These are phyloP conservation scores for Antheraea yamamai DNA, from an alignment of 2,888 invertebrate genomes.

Conservation along the genomic window DNA sequence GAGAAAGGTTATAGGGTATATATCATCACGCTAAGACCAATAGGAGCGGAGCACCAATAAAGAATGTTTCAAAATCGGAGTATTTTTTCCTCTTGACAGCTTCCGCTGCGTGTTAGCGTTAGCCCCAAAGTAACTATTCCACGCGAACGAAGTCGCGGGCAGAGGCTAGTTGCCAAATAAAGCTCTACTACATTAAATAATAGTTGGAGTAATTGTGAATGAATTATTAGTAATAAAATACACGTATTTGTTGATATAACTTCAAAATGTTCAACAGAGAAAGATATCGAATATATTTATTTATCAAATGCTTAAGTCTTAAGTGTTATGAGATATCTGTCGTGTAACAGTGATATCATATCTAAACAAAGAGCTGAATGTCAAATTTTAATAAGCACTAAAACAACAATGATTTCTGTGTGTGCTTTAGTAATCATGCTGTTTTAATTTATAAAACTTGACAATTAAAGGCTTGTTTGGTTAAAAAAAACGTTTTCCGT, in stretches of 20 bases:
- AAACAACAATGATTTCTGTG: neutral
- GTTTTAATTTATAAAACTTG: neutral
- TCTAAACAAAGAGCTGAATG: neutral
- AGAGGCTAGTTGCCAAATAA: neutral
- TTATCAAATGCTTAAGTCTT: too few relatives aligned
- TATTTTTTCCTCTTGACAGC: too few relatives aligned
- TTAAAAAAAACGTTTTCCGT: neutral
- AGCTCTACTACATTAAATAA: neutral
- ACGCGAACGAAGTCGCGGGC: too few relatives aligned
- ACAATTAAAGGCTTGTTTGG: neutral
- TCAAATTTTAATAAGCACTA: neutral
- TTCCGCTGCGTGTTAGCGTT: too few relatives aligned
- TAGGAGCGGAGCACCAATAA: too few relatives aligned
- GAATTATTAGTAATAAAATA: neutral
- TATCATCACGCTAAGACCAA: too few relatives aligned
- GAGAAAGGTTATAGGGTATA: too few relatives aligned
- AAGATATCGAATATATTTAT: neutral
- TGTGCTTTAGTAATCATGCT: neutral
- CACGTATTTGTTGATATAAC: neutral
- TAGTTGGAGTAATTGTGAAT: neutral
- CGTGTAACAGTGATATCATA: neutral
- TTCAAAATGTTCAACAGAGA: neutral
- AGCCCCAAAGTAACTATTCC: too few relatives aligned
- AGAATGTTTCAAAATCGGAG: too few relatives aligned
- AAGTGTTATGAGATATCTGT: too few relatives aligned